phyloP scores from a whole-genome alignment of 2,888 invertebrate species.

The Rhopalosiphum nymphaeae region DNA sequence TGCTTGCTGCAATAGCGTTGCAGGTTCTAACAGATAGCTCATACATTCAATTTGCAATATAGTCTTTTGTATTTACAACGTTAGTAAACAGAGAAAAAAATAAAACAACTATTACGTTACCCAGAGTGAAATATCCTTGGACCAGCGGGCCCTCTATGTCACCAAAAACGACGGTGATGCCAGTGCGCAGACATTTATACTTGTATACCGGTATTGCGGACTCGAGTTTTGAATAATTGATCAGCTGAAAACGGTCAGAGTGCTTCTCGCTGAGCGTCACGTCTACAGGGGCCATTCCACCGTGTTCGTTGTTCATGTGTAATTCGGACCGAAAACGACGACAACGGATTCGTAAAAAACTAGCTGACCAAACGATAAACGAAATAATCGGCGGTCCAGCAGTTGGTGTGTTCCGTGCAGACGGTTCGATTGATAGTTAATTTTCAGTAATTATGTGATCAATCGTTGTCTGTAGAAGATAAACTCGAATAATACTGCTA shows the following conservation, averaged over 20 bases:
- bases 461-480: background rate
- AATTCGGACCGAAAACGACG: background rate
- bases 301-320: background rate
- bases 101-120: conserved; percentile 72
- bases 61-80: background rate
- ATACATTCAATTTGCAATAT: background rate
- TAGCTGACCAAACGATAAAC: background rate
- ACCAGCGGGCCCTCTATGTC: conserved; percentile 92
- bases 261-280: background rate
- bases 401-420: background rate
- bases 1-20: background rate
- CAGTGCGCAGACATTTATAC: conserved; percentile 83
- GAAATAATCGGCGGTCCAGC: background rate
- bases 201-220: conserved; percentile 83
- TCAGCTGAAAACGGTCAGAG: conserved; percentile 71
- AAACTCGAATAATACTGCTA: background rate
- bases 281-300: conserved; percentile 9
- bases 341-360: background rate
- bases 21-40: background rate
- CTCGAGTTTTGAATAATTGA: conserved; percentile 78
- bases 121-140: conserved; percentile 87
- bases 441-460: background rate
- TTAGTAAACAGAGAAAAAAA: background rate
- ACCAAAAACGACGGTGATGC: conserved; percentile 85
- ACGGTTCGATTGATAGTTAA: background rate